phyloP scores from a whole-genome alignment of 2,797 vertebrate species.

The Poecilia wingei region DNA sequence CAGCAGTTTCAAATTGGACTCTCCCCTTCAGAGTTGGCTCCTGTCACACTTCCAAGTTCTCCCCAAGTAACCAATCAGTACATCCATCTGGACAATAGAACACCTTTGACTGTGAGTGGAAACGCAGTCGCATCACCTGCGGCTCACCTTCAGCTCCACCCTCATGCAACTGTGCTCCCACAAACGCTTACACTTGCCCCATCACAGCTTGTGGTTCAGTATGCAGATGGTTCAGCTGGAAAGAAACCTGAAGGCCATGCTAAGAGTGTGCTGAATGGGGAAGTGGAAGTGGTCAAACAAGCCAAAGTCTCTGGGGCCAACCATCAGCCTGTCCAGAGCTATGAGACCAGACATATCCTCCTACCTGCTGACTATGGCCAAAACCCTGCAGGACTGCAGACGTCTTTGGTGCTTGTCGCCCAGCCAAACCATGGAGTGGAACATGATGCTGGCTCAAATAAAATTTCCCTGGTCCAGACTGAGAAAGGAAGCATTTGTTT shows the following conservation, averaged over 20 bases:
- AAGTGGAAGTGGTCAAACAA: constrained; percentile 84
- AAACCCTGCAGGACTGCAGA: constrained; percentile 87
- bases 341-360: constrained; percentile 91
- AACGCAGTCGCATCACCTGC: constrained; percentile 79
- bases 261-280: constrained; percentile 90
- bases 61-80: constrained; percentile 87
- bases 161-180: constrained; percentile 89
- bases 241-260: constrained; percentile 88
- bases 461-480: constrained; percentile 84
- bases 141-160: constrained; percentile 90
- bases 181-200: constrained; percentile 92
- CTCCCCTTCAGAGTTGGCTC: constrained; percentile 79
- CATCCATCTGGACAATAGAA: constrained; percentile 91
- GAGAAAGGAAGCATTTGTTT: constrained; percentile 91
- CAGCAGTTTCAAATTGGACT: constrained; percentile 82
- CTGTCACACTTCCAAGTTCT: constrained; percentile 81
- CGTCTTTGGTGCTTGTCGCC: constrained; percentile 94
- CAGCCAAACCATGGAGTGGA: constrained; percentile 81
- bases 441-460: constrained; percentile 83
- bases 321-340: constrained; percentile 85
- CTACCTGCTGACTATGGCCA: constrained; percentile 88
- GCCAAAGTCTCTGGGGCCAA: constrained; percentile 50
- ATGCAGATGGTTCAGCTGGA: constrained; percentile 85
- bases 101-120: constrained; percentile 84
- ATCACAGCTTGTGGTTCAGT: constrained; percentile 95